These are phyloP conservation scores for Gephyroberyx darwinii DNA, from an alignment of 2,797 vertebrate genomes.

Conservation along the genomic window DNA sequence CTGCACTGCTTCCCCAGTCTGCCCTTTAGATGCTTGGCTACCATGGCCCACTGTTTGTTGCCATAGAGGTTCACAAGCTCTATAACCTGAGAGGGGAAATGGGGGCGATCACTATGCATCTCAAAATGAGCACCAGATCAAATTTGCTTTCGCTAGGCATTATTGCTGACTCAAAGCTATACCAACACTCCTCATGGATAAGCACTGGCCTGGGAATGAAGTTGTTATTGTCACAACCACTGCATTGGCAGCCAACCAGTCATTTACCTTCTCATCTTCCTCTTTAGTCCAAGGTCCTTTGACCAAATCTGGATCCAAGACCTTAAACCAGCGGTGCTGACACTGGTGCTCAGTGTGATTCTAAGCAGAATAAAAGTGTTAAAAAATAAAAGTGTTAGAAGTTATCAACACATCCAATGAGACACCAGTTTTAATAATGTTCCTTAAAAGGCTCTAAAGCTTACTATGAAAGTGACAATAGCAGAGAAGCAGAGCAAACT, in stretches of 20 bases:
- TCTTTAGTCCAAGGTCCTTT: slow-evolving; percentile 99
- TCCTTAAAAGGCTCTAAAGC: neutral
- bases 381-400: neutral
- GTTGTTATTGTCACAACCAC: neutral
- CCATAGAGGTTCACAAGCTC: slow-evolving; percentile 94
- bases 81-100: slow-evolving; percentile 86
- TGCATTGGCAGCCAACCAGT: neutral
- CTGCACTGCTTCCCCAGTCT: slow-evolving; percentile 96
- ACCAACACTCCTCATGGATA: neutral
- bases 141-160: neutral
- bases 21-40: slow-evolving; percentile 96
- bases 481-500: slow-evolving; percentile 65
- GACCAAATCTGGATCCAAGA: slow-evolving; percentile 94
- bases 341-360: slow-evolving; percentile 94
- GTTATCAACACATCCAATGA: neutral
- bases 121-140: neutral
- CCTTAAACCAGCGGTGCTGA: slow-evolving; percentile 95
- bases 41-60: slow-evolving; percentile 95
- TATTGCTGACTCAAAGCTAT: neutral
- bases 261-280: slow-evolving; percentile 93
- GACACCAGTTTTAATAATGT: neutral
- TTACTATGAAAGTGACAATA: neutral
- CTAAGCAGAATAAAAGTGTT: slow-evolving; percentile 66
- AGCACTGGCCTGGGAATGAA: no score
- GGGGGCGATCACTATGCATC: neutral